These are phyloP conservation scores for Meganola albula DNA, from an alignment of 2,888 invertebrate species.

Conservation along the genomic window DNA sequence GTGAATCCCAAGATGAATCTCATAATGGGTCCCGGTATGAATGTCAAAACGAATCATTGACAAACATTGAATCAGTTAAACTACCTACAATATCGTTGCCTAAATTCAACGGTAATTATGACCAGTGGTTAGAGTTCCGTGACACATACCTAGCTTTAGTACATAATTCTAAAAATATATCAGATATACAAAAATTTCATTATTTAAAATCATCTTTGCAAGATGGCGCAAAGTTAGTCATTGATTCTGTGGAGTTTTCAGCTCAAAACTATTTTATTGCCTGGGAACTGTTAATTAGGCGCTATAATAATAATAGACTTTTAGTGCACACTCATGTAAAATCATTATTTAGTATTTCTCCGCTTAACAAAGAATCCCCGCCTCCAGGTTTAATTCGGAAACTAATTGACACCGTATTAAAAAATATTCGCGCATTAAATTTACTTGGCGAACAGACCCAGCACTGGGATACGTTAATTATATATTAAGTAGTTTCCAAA, in stretches of 20 bases:
- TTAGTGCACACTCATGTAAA: constrained; percentile 11
- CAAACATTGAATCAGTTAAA: constrained; percentile 5
- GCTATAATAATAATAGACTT: constrained; percentile 15
- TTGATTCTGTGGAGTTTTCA: constrained; percentile 15
- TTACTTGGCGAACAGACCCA: constrained; percentile 18
- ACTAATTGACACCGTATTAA: constrained; percentile 16
- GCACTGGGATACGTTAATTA: constrained; percentile 23
- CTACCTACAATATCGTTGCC: constrained; percentile 17
- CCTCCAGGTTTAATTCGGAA: constrained; percentile 14
- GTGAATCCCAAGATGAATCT: neutral
- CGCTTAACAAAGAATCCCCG: constrained; percentile 17
- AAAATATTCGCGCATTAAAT: constrained; percentile 18
- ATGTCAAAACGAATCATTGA: neutral
- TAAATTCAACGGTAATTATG: constrained; percentile 18
- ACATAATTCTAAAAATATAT: constrained; percentile 10
- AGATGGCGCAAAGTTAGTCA: constrained; percentile 11
- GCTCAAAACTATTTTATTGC: constrained; percentile 14
- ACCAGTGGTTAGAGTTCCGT: constrained; percentile 20
- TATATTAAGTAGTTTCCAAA: constrained; percentile 18
- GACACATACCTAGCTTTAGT: constrained; percentile 16
- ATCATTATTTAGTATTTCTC: constrained; percentile 12
- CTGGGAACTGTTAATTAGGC: constrained; percentile 6
- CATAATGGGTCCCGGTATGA: neutral
- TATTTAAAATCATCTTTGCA: constrained; percentile 16
- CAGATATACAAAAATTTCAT: constrained; percentile 18